Percentiles rank a stretch among this genome's conserved stretches.
Conservation (phyloP, 2,797 vertebrate species). For the Myotis vivesi region DNA sequence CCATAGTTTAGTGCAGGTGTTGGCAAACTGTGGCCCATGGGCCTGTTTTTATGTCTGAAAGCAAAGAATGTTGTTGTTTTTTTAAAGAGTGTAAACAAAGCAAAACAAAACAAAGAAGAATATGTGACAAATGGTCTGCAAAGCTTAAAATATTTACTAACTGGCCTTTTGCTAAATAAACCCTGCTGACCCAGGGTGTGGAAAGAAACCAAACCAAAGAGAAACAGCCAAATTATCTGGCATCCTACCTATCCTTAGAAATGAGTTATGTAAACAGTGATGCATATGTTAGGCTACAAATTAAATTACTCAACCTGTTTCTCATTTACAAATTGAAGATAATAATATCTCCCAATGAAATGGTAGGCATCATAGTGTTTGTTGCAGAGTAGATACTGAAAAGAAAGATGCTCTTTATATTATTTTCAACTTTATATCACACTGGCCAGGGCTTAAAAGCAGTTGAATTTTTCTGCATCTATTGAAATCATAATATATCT, state of each 20-base stretch:
- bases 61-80: background rate
- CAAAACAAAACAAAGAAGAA: background rate
- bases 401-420: background rate
- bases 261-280: background rate
- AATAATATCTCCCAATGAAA: background rate
- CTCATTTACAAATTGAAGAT: background rate
- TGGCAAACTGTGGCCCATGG: background rate
- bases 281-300: background rate
- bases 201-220: background rate
- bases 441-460: too few relatives aligned
- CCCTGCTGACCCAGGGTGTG: background rate
- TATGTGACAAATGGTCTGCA: background rate
- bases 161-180: background rate
- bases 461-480: too few relatives aligned
- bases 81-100: background rate
- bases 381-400: background rate
- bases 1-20: background rate
- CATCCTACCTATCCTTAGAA: background rate
- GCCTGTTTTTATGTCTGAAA: background rate
- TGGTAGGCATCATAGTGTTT: background rate
- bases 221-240: background rate
- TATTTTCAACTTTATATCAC: background rate
- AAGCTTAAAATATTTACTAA: background rate
- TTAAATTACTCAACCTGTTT: background rate
- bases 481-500: too few relatives aligned